Percentiles rank a stretch among this genome's conserved stretches.
phyloP scores from a whole-genome alignment of 2,113 vertebrate genomes.

The Caretta caretta region DNA sequence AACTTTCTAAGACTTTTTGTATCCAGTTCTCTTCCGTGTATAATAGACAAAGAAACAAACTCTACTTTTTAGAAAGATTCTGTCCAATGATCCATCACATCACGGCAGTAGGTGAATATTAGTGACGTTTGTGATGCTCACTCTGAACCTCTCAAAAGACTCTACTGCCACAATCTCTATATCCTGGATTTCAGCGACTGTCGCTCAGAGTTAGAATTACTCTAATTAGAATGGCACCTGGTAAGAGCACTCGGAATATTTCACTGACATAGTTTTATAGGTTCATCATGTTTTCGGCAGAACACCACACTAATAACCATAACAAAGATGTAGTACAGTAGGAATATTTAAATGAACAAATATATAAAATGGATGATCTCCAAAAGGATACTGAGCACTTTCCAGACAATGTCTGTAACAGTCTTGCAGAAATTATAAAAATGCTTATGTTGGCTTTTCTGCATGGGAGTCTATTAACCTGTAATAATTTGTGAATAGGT shows the following conservation, averaged over 20 bases:
- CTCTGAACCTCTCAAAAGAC: neutral
- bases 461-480: neutral
- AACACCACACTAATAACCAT: neutral
- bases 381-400: neutral
- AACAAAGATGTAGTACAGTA: neutral
- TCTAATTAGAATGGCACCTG: conserved; percentile 10
- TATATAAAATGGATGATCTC: neutral
- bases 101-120: neutral
- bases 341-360: neutral
- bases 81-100: neutral
- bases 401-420: neutral
- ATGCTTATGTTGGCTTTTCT: neutral
- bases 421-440: neutral
- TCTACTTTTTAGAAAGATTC: neutral
- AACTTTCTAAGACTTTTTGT: neutral
- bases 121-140: neutral
- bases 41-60: neutral
- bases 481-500: neutral
- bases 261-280: neutral
- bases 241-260: conserved; percentile 11
- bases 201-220: conserved; percentile 13
- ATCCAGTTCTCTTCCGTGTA: neutral
- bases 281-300: neutral
- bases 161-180: neutral
- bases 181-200: neutral